Base-by-base conservation (phyloP, 2,888 invertebrate species). In the Meloe dianella region DNA sequence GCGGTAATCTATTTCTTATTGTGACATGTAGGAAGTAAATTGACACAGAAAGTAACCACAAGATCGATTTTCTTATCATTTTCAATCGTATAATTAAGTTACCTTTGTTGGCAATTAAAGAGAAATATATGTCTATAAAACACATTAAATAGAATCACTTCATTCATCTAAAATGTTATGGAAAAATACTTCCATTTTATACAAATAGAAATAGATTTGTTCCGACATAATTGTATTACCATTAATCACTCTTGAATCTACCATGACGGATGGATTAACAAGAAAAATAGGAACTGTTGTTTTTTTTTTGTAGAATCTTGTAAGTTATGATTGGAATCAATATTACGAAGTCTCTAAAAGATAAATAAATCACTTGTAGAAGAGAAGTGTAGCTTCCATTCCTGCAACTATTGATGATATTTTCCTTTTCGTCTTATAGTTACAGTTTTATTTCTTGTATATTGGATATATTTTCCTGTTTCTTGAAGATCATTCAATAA, bases 291-390 rank as follows among this genome's bases (percentile, higher is more conserved):
- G 10, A 54, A 24, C 5, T 24, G 14, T 24, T 24, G 54, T 54
- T 54, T 24, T 54, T 24, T 54, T 24, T 54, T 54, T 1, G 54
- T 12, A 24, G 54, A 54, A 24, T 24, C 54, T 54, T 54, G 20
- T 24, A 54, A 54, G 24, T 24, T 54, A 54, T 54, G 54, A 54
- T 24, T 47, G 47, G 20, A 47, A 20, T 54, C 54, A 20, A 54
- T 54, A 22, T 24, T 24, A 54, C 5, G 12, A 54, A 54, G 54
- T 54, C 14, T 54, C 4, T 24, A 24, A 12, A 75, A 73, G 73
- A 73, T 74, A 74, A 74, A 76, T 76, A 63, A 66, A 66, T 66
- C 66, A 66, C 58, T 41, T 51, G 30, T 35, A 58, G 14, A 30
- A 35, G 59, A 24, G 7, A 59, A 59, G 32, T 54, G 8, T 47